phyloP scores from a whole-genome alignment of 1,140 invertebrate species.

The Drosophila santomea region DNA sequence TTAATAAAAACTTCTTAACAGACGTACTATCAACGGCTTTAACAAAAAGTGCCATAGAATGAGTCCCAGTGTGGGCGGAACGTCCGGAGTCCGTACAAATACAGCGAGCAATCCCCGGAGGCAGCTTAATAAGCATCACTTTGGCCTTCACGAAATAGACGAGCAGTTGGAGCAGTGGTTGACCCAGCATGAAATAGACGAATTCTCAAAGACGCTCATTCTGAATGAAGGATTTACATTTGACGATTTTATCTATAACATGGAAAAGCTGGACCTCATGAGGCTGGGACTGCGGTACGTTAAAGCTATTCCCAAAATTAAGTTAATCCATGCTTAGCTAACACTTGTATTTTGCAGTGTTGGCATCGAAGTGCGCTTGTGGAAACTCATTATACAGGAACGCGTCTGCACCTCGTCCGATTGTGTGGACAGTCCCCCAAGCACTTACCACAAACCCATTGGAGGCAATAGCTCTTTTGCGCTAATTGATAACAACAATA shows the following conservation, averaged over 20 bases:
- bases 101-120: conserved; percentile 49
- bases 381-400: conserved; percentile 80
- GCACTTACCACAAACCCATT: conserved; percentile 56
- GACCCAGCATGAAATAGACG: conserved; percentile 86
- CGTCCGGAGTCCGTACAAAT: conserved; percentile 27
- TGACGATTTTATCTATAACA: conserved; percentile 90
- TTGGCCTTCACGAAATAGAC: conserved; percentile 89
- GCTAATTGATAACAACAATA: conserved; percentile 52
- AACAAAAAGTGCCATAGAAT: conserved; percentile 80
- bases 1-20: conserved; percentile 20
- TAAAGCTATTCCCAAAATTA: too few relatives aligned
- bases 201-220: conserved; percentile 87
- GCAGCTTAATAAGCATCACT: conserved; percentile 70
- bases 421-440: conserved; percentile 55
- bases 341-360: conserved; percentile 43
- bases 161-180: conserved; percentile 87
- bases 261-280: conserved; percentile 91
- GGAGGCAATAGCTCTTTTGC: conserved; percentile 26
- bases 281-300: conserved; percentile 89
- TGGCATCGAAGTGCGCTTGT: conserved; percentile 78
- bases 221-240: conserved; percentile 91
- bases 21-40: conserved; percentile 77
- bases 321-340: neutral
- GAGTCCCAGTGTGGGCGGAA: conserved; percentile 50
- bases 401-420: conserved; percentile 63